These are phyloP conservation scores for Leucoptera coffeella DNA, from an alignment of 2,888 invertebrate genomes.

Conservation along the genomic window DNA sequence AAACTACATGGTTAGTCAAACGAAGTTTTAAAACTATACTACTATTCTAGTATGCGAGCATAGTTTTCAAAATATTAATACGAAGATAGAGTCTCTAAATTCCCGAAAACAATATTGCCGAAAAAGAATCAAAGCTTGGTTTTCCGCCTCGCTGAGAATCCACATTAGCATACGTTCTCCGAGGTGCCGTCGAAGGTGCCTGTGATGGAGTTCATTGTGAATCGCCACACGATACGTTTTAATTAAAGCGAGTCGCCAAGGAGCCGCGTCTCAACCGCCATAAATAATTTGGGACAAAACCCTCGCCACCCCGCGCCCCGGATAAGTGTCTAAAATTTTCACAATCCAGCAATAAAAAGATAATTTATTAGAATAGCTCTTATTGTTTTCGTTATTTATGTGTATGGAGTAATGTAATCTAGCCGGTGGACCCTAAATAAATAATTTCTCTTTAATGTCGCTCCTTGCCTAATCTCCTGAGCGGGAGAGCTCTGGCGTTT, in stretches of 20 bases:
- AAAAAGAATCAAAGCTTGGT: too few relatives aligned
- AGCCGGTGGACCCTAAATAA: constrained; percentile 49
- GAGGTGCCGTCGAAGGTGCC: too few relatives aligned
- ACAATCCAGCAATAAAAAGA: constrained; percentile 55
- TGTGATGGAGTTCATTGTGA: constrained; percentile 39
- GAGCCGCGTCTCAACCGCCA: constrained; percentile 44
- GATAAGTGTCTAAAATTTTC: constrained; percentile 55
- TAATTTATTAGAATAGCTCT: constrained; percentile 55
- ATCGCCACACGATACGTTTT: constrained; percentile 38
- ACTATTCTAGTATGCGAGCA: too few relatives aligned
- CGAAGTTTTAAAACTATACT: too few relatives aligned
- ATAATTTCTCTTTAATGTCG: constrained; percentile 52
- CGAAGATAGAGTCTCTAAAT: too few relatives aligned
- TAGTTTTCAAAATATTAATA: too few relatives aligned
- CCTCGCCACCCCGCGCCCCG: constrained; percentile 20
- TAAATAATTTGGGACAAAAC: constrained; percentile 53
- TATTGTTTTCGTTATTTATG: constrained; percentile 55
- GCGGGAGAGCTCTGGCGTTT: constrained; percentile 31
- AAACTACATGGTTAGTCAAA: too few relatives aligned
- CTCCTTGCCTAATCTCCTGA: constrained; percentile 51
- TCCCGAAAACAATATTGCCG: too few relatives aligned
- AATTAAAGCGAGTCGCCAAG: constrained; percentile 43
- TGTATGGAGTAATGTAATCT: constrained; percentile 54
- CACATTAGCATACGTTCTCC: too few relatives aligned
- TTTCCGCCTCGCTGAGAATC: too few relatives aligned